Base-by-base conservation (phyloP, 2,888 invertebrate genomes). In the Lasioglossum leucozonium region DNA sequence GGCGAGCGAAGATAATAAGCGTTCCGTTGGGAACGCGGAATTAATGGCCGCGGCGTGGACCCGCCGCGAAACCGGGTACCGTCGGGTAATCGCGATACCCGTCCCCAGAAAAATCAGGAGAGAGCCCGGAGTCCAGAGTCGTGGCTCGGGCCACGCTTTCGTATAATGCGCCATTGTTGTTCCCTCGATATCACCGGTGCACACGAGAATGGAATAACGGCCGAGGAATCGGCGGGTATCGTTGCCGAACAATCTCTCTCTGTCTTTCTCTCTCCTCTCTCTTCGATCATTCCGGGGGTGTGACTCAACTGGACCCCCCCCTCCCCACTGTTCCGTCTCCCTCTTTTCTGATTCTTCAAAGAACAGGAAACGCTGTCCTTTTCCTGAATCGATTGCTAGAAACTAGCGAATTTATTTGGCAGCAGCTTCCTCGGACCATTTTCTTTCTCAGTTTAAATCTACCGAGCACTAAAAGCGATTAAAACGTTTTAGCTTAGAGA, bases 111-210 rank as follows among this genome's bases (percentile, higher is more conserved):
- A 85, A 81, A 85, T 69, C 30, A 8, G 22, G 22, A 42, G 65
- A 26, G 44, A 26, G 72, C 47, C 34, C 30, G 0, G 30, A 55
- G 55, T 55, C 55, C n/a, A 11, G 55, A 81, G 74, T 82, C 79
- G 76, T 79, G 77, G 77, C 72, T 55, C 34, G 26, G 44, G 30
- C 86, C 86, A 76, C 87, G 79, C 30, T 82, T 79, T 69, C 83
- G 87, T 83, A 89, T 89, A 89, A 89, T 89, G 83, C 79, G 62
- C 81, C 73, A 89, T 89, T 85, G 87, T 89, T 87, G 30, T 65
- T 72, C 75, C 78, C 78, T 40, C 69, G 82, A 77, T 85, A 81
- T 73, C 79, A 78, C 67, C 62, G 37, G 73, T 55, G 72, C 72
- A 22, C 72, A 77, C 77, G 62, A 58, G 77, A 77, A 77, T 47